A percentile compares a stretch with the other conserved stretches of the same genome.
Conservation (phyloP, 2,113 vertebrate species). For the Phaethornis superciliosus region DNA sequence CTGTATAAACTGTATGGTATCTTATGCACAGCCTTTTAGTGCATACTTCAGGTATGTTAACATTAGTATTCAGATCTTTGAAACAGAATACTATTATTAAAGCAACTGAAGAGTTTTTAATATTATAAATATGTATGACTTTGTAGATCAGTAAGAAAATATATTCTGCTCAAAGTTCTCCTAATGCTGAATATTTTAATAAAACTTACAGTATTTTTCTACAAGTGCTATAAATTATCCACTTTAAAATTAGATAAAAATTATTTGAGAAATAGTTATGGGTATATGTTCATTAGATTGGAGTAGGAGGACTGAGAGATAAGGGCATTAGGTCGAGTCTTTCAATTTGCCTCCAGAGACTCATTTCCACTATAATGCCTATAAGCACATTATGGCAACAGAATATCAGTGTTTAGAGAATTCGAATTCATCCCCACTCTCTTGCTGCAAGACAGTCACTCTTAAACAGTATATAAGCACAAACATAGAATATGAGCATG, state of each 20-base stretch:
- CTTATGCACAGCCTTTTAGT: conserved; percentile 27
- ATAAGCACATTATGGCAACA: conserved; percentile 70
- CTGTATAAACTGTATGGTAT: conserved; percentile 8
- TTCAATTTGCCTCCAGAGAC: conserved; percentile 71
- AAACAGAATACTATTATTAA: conserved; percentile 74
- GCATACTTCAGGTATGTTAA: conserved; percentile 33
- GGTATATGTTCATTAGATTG: conserved; percentile 74
- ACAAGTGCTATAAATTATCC: conserved; percentile 77
- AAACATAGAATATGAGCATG: background rate
- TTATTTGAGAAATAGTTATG: conserved; percentile 80
- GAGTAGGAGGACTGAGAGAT: conserved; percentile 61
- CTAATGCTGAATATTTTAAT: conserved; percentile 79
- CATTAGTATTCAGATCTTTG: conserved; percentile 71
- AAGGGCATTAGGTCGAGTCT: conserved; percentile 74
- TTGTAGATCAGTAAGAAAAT: conserved; percentile 73
- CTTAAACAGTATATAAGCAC: background rate
- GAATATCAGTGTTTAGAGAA: conserved; percentile 75
- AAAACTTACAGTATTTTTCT: conserved; percentile 72
- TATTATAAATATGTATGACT: conserved; percentile 81
- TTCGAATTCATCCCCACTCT: conserved; percentile 65
- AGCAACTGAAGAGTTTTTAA: conserved; percentile 72
- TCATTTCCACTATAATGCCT: conserved; percentile 68
- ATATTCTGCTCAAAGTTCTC: conserved; percentile 75
- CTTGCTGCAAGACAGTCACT: background rate
- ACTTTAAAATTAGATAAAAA: conserved; percentile 81